Evolutionary conservation across 2,888 invertebrate species (phyloP).

Genomic region (Argyra leucocephala): DNA sequence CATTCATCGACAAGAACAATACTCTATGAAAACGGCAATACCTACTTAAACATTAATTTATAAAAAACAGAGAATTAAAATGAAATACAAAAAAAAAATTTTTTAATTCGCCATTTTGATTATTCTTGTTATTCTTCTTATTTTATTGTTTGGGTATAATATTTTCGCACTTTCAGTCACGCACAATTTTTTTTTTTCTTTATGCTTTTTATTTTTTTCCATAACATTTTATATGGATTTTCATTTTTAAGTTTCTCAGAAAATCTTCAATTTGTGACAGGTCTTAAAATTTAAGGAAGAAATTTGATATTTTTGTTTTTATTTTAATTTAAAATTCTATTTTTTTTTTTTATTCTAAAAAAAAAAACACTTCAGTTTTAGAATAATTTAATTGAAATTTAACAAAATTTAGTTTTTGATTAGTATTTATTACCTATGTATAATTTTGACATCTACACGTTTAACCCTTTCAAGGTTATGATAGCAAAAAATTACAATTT

Average conservation of each 20-base stretch:
- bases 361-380: not conserved
- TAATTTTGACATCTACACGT: conserved; percentile 4
- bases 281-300: not conserved
- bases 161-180: not conserved
- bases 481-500: not conserved
- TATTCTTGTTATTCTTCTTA: not conserved
- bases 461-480: conserved; percentile 1
- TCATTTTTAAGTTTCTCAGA: not conserved
- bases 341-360: not conserved
- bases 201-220: not conserved
- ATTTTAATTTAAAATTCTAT: not conserved
- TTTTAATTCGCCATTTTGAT: not conserved
- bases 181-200: not conserved
- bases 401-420: not conserved
- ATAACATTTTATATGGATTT: not conserved
- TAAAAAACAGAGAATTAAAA: too few relatives aligned
- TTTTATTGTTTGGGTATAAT: too few relatives aligned
- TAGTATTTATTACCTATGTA: not conserved
- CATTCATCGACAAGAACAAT: too few relatives aligned
- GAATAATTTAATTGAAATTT: not conserved
- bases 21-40: too few relatives aligned
- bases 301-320: not conserved
- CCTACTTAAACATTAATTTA: too few relatives aligned
- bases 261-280: not conserved
- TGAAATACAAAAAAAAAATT: too few relatives aligned